Evolutionary conservation across 2,888 invertebrate genomes (phyloP).

Genomic region (Drosophila kokeensis): DNA sequence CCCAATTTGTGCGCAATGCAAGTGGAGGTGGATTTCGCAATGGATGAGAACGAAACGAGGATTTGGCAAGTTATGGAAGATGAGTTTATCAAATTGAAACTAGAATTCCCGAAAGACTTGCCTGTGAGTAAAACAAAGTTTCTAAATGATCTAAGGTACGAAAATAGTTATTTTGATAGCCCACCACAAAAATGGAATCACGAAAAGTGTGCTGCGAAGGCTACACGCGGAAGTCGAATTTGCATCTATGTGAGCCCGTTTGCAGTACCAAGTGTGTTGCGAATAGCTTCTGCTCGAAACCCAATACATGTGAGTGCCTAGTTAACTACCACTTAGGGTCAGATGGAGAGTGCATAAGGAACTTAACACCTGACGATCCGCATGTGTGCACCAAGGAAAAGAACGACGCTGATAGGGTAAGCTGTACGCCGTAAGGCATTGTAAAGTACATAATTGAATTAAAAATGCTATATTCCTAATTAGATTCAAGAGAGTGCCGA

Average conservation of each 20-base stretch:
- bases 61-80: neutral
- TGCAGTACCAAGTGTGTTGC: conserved; percentile 64
- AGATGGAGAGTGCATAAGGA: neutral
- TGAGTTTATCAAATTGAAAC: conserved; percentile 27
- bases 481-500: conserved; percentile 7
- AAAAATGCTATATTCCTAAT: neutral
- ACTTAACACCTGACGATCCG: conserved; percentile 9
- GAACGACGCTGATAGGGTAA: neutral
- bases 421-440: neutral
- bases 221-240: conserved; percentile 5
- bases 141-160: neutral
- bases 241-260: conserved; percentile 48
- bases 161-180: neutral
- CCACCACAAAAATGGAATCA: neutral
- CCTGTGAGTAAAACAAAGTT: neutral
- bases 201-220: conserved; percentile 40
- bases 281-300: conserved; percentile 18
- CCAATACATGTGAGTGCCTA: conserved; percentile 57
- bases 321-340: conserved; percentile 28
- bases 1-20: conserved; percentile 32
- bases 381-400: conserved; percentile 20
- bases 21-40: conserved; percentile 1
- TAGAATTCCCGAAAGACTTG: neutral
- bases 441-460: neutral
- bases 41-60: neutral